A percentile compares a stretch with the other conserved stretches of the same genome.
Evolutionary conservation across 2,888 invertebrate genomes (phyloP).

Genomic region (Zygogramma bicolorata): DNA sequence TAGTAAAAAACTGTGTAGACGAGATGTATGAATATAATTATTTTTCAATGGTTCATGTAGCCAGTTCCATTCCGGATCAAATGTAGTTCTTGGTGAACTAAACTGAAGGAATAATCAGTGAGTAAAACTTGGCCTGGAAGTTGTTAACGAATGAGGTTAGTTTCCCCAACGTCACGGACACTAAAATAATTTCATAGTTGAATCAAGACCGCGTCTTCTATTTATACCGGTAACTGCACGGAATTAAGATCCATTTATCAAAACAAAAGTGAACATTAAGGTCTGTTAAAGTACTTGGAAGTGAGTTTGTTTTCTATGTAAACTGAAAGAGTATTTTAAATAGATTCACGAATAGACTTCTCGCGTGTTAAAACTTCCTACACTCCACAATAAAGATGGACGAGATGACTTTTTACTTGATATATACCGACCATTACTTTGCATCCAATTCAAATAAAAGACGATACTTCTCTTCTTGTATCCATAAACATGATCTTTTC

Average conservation of each 20-base stretch:
- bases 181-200: not conserved
- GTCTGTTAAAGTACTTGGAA: not conserved
- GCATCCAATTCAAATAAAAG: not conserved
- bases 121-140: too few relatives aligned
- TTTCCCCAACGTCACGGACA: too few relatives aligned
- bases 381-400: not conserved
- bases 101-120: too few relatives aligned
- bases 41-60: too few relatives aligned
- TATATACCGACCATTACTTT: not conserved
- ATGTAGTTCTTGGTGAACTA: too few relatives aligned
- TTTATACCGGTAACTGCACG: not conserved
- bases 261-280: not conserved
- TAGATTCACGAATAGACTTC: constrained; percentile 3
- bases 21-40: too few relatives aligned
- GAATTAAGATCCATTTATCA: constrained; percentile 2
- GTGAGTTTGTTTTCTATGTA: not conserved
- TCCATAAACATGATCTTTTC: not conserved
- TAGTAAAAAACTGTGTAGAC: too few relatives aligned
- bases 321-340: not conserved
- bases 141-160: too few relatives aligned
- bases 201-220: not conserved
- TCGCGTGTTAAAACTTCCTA: not conserved
- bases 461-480: not conserved
- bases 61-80: too few relatives aligned
- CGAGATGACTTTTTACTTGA: not conserved